These are phyloP conservation scores for Octonoba sinensis DNA, from an alignment of 2,888 invertebrate genomes.

Conservation along the genomic window DNA sequence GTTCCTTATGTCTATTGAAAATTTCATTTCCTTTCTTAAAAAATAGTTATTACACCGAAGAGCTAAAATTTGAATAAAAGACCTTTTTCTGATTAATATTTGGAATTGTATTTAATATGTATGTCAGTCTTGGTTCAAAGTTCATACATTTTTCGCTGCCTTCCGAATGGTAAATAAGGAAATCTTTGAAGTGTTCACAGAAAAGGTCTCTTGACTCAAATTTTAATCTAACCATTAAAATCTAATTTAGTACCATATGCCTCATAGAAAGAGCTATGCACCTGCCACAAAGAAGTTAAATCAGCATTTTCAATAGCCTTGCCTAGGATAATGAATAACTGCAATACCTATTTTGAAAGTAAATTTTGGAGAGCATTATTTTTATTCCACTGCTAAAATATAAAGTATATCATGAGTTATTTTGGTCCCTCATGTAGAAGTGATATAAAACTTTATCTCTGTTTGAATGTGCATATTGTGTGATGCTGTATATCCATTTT, in stretches of 20 bases:
- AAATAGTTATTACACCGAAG: too few species aligned
- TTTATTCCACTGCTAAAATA: conserved; percentile 8
- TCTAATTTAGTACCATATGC: too few species aligned
- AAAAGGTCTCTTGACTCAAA: too few species aligned
- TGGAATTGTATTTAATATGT: too few species aligned
- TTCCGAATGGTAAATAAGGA: too few species aligned
- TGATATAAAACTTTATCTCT: conserved; percentile 36
- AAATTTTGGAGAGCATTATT: conserved; percentile 19
- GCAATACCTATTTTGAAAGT: conserved; percentile 1
- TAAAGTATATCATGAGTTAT: conserved; percentile 9
- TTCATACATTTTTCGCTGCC: too few species aligned
- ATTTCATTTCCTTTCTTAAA: conserved; percentile 7
- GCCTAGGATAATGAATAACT: background rate
- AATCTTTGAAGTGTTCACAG: too few species aligned
- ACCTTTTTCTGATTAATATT: too few species aligned
- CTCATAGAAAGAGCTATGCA: background rate
- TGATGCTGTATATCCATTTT: conserved; percentile 60
- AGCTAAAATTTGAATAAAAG: too few species aligned
- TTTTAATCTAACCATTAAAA: too few species aligned
- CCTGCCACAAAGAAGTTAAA: conserved; percentile 9
- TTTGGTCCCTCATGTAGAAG: conserved; percentile 38
- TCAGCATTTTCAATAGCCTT: conserved; percentile 13
- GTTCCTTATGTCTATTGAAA: background rate
- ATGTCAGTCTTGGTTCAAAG: too few species aligned
- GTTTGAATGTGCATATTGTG: conserved; percentile 55